Percentiles rank a stretch among this genome's conserved stretches.
phyloP scores from a whole-genome alignment of 2,888 invertebrate genomes.

The Pseudococcus viburni region DNA sequence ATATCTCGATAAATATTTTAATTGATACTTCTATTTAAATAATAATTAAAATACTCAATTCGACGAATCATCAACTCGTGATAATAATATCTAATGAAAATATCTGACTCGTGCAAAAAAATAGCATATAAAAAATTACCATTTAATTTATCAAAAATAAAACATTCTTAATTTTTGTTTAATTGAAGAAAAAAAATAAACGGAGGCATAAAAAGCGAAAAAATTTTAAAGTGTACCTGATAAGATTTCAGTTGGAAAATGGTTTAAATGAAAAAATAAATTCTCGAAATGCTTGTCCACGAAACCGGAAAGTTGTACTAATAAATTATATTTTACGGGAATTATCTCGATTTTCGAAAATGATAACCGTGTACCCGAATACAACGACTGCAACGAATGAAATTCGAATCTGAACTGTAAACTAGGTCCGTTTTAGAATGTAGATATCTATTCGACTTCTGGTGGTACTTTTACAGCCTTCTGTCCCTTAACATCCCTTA shows the following conservation, averaged over 20 bases:
- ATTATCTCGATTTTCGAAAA: constrained; percentile 52
- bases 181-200: neutral
- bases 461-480: constrained; percentile 53
- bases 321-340: constrained; percentile 49
- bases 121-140: neutral
- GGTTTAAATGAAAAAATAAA: constrained; percentile 44
- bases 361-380: constrained; percentile 21
- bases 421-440: constrained; percentile 51
- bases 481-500: constrained; percentile 36
- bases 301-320: constrained; percentile 37
- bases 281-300: constrained; percentile 27
- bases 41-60: neutral
- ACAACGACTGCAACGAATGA: constrained; percentile 37
- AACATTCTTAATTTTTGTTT: neutral
- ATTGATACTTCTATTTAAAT: no score
- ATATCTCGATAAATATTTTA: no score
- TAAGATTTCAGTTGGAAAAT: constrained; percentile 29
- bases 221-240: constrained; percentile 31
- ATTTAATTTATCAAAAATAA: neutral
- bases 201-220: neutral
- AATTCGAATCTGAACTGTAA: constrained; percentile 55
- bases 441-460: constrained; percentile 53
- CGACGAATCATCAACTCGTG: neutral
- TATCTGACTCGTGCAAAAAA: neutral
- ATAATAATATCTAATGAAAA: neutral